These are phyloP conservation scores for Spea multiplicata DNA, from an alignment of 2,113 vertebrate species.

Conservation along the genomic window DNA sequence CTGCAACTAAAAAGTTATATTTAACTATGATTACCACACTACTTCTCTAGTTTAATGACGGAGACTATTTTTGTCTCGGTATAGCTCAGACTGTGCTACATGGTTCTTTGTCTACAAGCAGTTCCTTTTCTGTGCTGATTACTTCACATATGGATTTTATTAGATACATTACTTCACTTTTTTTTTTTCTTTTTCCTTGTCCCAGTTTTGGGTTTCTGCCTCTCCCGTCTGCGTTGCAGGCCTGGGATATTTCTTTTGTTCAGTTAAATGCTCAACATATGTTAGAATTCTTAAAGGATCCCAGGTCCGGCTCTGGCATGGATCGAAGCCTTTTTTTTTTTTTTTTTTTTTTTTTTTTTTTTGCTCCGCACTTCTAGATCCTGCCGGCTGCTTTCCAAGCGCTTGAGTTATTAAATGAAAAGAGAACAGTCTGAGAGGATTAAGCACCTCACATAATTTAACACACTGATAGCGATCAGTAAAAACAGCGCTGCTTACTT, in stretches of 20 bases:
- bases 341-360: slow-evolving; percentile 26
- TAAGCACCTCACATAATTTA: slow-evolving; percentile 48
- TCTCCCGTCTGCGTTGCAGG: slow-evolving; percentile 37
- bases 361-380: slow-evolving; percentile 29
- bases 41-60: neutral
- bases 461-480: slow-evolving; percentile 45
- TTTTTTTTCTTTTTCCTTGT: slow-evolving; percentile 13
- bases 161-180: slow-evolving; percentile 57
- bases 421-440: slow-evolving; percentile 48
- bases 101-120: slow-evolving; percentile 33
- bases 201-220: slow-evolving; percentile 63
- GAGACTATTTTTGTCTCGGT: neutral
- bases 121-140: slow-evolving; percentile 42
- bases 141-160: slow-evolving; percentile 64
- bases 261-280: slow-evolving; percentile 51
- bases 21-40: too few relatives aligned
- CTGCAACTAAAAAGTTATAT: too few relatives aligned
- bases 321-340: neutral
- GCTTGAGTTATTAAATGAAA: slow-evolving; percentile 48
- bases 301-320: neutral
- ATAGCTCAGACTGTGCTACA: slow-evolving; percentile 10
- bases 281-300: slow-evolving; percentile 3
- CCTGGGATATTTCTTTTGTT: slow-evolving; percentile 63
- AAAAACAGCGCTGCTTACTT: slow-evolving; percentile 36
- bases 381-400: slow-evolving; percentile 31